Evolutionary conservation across 2,888 invertebrate species (phyloP).

Genomic region (Gryllus longicercus): DNA sequence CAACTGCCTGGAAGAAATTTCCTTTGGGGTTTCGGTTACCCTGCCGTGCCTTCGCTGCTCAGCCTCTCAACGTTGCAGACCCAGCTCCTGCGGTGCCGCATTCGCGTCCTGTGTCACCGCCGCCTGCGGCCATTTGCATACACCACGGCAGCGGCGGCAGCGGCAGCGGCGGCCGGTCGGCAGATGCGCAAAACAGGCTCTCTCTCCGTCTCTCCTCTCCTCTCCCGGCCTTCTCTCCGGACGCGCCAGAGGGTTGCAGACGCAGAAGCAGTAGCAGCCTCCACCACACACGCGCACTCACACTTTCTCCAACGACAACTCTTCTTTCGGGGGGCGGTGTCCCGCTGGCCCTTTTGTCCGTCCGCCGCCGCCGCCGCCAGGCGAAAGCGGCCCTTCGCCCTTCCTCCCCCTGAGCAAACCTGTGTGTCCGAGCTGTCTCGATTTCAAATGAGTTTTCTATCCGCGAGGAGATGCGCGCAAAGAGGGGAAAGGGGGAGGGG

Average conservation of each 20-base stretch:
- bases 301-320: neutral
- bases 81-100: too few species aligned
- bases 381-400: neutral
- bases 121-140: neutral
- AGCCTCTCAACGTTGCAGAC: too few species aligned
- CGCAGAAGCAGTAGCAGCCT: neutral
- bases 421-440: conserved; percentile 10
- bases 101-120: neutral
- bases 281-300: neutral
- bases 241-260: too few species aligned
- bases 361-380: neutral
- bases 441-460: conserved; percentile 17
- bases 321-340: neutral
- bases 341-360: neutral
- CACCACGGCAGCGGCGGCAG: neutral
- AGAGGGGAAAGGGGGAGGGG: neutral
- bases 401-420: neutral
- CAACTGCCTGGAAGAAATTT: too few species aligned
- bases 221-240: too few species aligned
- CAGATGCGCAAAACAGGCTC: neutral
- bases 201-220: neutral
- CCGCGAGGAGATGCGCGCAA: neutral
- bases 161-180: neutral
- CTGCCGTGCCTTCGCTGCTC: too few species aligned
- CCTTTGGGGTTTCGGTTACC: too few species aligned